Percentiles rank a stretch among this genome's conserved stretches.
Conservation (phyloP, 2,113 vertebrate species). For the Columba janthina region DNA sequence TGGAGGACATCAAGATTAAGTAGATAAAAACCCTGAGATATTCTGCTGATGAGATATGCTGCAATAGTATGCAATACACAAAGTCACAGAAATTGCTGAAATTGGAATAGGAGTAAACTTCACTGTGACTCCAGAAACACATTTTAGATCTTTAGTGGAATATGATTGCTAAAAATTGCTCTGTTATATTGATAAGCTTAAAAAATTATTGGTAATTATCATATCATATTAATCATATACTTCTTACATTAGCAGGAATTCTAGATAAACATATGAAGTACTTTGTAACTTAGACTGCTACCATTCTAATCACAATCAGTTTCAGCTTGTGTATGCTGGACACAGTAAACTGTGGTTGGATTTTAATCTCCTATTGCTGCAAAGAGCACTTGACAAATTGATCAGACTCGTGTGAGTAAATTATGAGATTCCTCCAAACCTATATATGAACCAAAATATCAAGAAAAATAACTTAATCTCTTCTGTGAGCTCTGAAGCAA, state of each 20-base stretch:
- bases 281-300: background rate
- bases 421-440: background rate
- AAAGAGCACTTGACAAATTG: background rate
- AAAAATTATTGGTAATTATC: background rate
- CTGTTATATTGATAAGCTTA: background rate
- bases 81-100: background rate
- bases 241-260: background rate
- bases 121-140: background rate
- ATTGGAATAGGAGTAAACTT: background rate
- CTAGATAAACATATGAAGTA: background rate
- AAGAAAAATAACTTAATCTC: background rate
- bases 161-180: background rate
- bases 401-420: background rate
- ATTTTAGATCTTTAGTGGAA: background rate
- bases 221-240: background rate
- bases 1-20: background rate
- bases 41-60: background rate
- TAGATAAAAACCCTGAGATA: background rate
- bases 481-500: background rate
- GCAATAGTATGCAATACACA: background rate
- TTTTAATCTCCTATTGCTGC: background rate
- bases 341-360: background rate
- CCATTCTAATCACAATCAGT: background rate
- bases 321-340: background rate
- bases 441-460: background rate